Base-by-base conservation (phyloP, 2,888 invertebrate genomes). In the Eupithecia pulchellata region DNA sequence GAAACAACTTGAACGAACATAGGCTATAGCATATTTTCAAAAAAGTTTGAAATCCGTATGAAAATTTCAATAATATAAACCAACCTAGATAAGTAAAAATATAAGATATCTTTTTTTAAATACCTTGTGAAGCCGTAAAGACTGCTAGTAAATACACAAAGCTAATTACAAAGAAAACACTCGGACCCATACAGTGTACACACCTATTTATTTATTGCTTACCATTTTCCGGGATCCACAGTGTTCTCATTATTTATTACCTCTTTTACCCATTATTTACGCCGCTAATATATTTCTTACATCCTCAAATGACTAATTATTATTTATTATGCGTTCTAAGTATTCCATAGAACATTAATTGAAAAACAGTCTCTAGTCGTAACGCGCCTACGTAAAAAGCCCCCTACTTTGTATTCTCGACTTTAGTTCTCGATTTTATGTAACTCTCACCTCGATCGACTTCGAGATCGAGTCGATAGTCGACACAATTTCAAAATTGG, bases 251-350 rank as follows among this genome's bases (percentile, higher is more conserved):
- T 29, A 32, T 60, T 32, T 60, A 60, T 60, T 30, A 27, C 20
- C 27, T 20, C 20, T 13, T 62, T 30, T 30, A 9, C 58, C n/a
- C n/a, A 60, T 60, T 60, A 60, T 32, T 60, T 32, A 60, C 3
- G 8, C 20, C 52, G 32, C 20, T 32, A n/a, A n/a, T n/a, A n/a
- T n/a, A n/a, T n/a, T 52, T n/a, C 39, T 66, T 39, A 65, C 55
- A 3, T 58, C 68, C 68, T 71, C 57, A 57, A 65, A 55, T 71
- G 67, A 64, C 61, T 67, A 68, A 64, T 68, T 64, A 39, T 32
- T 61, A 57, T 34, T 69, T 70, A 70, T 70, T 66, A 66, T 57
- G 34, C 62, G 14, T 64, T 60, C 64, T 58, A 4, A 17, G 64
- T 63, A 67, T 61, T 42, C 30, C 57, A 64, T 60, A 64, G 32